Evolutionary conservation across 2,113 vertebrate species (phyloP), one percentile per base, ranked within the genome.

Genomic region (Antennarius striatus): DNA sequence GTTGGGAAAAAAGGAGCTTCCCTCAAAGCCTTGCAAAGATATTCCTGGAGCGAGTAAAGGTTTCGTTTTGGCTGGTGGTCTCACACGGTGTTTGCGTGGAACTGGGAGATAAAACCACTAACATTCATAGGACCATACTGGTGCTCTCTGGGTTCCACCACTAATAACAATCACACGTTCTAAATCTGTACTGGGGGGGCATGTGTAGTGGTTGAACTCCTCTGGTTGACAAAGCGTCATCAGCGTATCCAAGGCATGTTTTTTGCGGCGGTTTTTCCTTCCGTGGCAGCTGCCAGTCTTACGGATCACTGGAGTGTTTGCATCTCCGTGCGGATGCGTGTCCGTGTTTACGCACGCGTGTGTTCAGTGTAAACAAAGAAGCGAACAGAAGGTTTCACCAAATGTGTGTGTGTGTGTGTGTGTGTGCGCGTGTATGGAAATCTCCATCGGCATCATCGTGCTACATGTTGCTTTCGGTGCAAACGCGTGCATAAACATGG

Each of bases 1-100:
- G 77, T 73, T 84, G 79, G 32, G 32, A 36, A 79, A 77, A 87
- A 87, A 78, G 78, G 83, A 86, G 86, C 78, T 87, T 86, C 77
- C 86, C 85, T 85, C 82, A 84, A 88, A 91, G 86, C 78, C 64
- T 85, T 22, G 22, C 80, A 74, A 75, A 87, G 73, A 86, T 87
- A 88, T 87, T 91, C 85, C 82, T 88, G 80, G 83, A 90, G 79
- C 9, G 73, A 80, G 63, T 63, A 57, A 47, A 71, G 74, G 51
- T 86, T 87, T 88, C 70, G 83, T 83, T 22, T 85, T 87, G 81
- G 76, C 80, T 80, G 57, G 67, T 75, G 78, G 83, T 84, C 85
- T 75, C 29, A 63, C 56, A 80, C 73, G 59, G 61, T 32, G 60
- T 68, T 67, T 49, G 58, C 54, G 78, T 79, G 15, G 43, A 15